These are phyloP conservation scores for Andrena flavipes DNA, from an alignment of 2,888 invertebrate genomes.

Conservation along the genomic window DNA sequence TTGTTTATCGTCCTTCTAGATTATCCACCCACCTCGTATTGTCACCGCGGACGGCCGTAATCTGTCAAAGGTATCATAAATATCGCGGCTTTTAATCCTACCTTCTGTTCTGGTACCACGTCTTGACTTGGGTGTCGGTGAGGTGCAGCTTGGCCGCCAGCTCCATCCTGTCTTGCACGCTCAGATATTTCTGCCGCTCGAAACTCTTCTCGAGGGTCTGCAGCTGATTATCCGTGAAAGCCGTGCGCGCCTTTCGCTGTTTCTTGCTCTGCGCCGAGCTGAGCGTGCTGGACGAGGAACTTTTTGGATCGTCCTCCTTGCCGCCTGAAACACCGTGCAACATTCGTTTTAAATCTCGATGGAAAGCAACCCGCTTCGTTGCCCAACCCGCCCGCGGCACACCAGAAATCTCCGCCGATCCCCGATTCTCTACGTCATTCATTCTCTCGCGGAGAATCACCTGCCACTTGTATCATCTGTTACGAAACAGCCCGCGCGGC, in stretches of 20 bases:
- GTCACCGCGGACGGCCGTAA: not conserved
- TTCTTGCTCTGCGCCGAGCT: conserved; percentile 92
- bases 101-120: conserved; percentile 99
- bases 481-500: not conserved
- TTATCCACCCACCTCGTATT: conserved; percentile 17
- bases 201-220: conserved; percentile 98
- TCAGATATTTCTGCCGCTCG: conserved; percentile 98
- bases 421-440: too few relatives aligned
- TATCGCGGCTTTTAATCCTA: conserved; percentile 80
- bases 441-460: not conserved
- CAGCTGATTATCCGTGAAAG: conserved; percentile 99
- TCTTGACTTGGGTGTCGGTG: conserved; percentile 99
- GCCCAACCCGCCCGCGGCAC: too few relatives aligned
- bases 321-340: conserved; percentile 87
- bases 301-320: conserved; percentile 93
- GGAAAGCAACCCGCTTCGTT: not conserved
- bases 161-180: conserved; percentile 99
- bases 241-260: conserved; percentile 98
- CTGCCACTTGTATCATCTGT: not conserved
- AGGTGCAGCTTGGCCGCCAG: conserved; percentile 97
- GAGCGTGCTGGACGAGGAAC: conserved; percentile 87
- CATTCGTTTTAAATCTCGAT: not conserved
- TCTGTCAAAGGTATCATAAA: conserved; percentile 30
- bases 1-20: conserved; percentile 31
- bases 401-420: too few relatives aligned